Conservation (phyloP, 1,140 invertebrate genomes). For the Idris sp. region DNA sequence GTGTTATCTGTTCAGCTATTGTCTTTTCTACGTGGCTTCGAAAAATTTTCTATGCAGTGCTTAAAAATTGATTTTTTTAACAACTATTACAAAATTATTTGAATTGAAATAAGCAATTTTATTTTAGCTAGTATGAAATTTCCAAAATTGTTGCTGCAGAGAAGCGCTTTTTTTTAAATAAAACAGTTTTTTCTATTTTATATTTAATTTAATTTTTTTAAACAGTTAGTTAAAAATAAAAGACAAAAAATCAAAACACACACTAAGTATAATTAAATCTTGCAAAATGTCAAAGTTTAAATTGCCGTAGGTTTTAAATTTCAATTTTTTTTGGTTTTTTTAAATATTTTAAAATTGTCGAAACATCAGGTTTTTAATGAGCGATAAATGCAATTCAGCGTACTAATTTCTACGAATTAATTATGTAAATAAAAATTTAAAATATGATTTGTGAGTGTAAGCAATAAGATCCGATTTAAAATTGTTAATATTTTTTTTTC, state of each 20-base stretch:
- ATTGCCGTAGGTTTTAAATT: constrained; percentile 27
- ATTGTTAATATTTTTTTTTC: too few relatives aligned
- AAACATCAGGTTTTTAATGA: constrained; percentile 37
- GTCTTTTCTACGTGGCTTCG: constrained; percentile 64
- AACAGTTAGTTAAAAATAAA: too few relatives aligned
- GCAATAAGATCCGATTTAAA: constrained; percentile 19
- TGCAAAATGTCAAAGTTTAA: too few relatives aligned
- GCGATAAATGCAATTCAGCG: constrained; percentile 21
- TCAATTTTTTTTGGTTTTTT: constrained; percentile 14
- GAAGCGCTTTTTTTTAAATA: too few relatives aligned
- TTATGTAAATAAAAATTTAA: constrained; percentile 17
- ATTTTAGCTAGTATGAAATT: constrained; percentile 24
- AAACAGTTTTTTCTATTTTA: too few relatives aligned
- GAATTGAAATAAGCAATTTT: constrained; percentile 13
- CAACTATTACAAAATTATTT: constrained; percentile 14
- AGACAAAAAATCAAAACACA: too few relatives aligned
- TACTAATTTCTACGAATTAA: constrained; percentile 29
- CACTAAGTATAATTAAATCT: too few relatives aligned
- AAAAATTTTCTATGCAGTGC: constrained; percentile 63
- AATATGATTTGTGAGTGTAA: constrained; percentile 6
- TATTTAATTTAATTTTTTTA: too few relatives aligned
- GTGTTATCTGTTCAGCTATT: constrained; percentile 48
- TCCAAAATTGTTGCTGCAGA: constrained; percentile 39
- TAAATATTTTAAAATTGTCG: constrained; percentile 14
- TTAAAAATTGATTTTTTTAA: constrained; percentile 22